Evolutionary conservation across 2,888 invertebrate species (phyloP), one percentile per base, ranked within the genome.

Genomic region (Hemistola chrysoprasaria): DNA sequence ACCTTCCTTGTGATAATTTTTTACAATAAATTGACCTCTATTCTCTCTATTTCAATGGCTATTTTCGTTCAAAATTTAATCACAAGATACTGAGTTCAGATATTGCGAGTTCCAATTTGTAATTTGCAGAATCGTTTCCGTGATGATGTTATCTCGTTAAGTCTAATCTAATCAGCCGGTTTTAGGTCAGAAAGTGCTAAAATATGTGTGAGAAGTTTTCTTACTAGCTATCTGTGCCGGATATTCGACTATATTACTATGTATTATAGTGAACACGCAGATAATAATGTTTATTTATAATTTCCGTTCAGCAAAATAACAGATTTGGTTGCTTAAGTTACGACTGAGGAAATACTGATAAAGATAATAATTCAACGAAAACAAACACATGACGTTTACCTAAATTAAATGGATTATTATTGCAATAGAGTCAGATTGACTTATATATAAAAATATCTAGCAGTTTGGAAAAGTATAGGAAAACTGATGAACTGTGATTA

Each of bases 1-100:
- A 53, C 74, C 78, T 83, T 84, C 82, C 83, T 78, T 70, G 59
- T 78, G 64, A 67, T 61, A 59, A 63, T 62, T 65, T 25, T 44
- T 26, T 40, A 24, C 8, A 16, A 31, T 7, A 47, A 32, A 40
- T 20, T 41, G 10, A 33, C 11, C 28, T 41, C 41, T 44, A 48
- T 22, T 29, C 20, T 8, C 11, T 11, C 7, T 20, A 11, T 4
- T 10, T 21, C 20, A 32, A 25, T 33, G 26, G 16, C 34, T 22
- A 33, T 33, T 33, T 28, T 40, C 4, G 34, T 9, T 35, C 31
- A 22, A 24, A n/a, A 6, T 8, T n/a, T 6, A 26, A 30, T 44
- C 33, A 22, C 16, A 31, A 22, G 30, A 26, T 25, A 26, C 26
- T 25, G 0, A 11, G 6, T 27, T 16, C 3, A 21, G 8, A 32